These are phyloP conservation scores for Etheostoma spectabile DNA, from an alignment of 2,113 vertebrate species.

Conservation along the genomic window DNA sequence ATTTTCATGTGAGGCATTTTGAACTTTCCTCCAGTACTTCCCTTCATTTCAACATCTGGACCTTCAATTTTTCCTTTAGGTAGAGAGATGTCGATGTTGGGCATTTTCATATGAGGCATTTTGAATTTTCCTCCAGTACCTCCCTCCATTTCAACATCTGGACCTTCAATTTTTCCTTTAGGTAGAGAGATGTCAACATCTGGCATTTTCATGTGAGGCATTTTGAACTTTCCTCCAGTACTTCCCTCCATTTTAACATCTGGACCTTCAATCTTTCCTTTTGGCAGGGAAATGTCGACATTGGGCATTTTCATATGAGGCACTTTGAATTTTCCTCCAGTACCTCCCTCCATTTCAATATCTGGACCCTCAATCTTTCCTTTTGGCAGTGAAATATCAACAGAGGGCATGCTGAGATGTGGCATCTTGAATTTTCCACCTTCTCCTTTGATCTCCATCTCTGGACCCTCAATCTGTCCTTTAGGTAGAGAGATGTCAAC, in stretches of 20 bases:
- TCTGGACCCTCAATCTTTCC: conserved; percentile 55
- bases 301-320: conserved; percentile 60
- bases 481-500: conserved; percentile 77
- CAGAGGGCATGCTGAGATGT: conserved; percentile 8
- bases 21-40: conserved; percentile 41
- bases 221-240: not conserved
- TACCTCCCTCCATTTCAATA: conserved; percentile 24
- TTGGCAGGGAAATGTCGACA: conserved; percentile 68
- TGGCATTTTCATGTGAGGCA: not conserved
- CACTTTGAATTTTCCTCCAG: conserved; percentile 63
- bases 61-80: conserved; percentile 54
- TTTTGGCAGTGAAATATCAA: conserved; percentile 72
- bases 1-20: conserved; percentile 61
- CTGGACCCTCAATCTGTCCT: conserved; percentile 55
- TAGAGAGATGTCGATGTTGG: too few relatives aligned
- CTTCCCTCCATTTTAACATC: too few relatives aligned
- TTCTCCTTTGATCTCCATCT: conserved; percentile 53
- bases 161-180: not conserved
- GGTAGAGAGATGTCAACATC: not conserved
- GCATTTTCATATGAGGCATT: too few relatives aligned
- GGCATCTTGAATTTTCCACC: conserved; percentile 57
- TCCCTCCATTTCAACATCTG: not conserved
- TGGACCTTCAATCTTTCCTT: conserved; percentile 51
- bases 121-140: not conserved
- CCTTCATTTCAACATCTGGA: not conserved